phyloP scores from a whole-genome alignment of 2,113 vertebrate genomes.

The Casuarius casuarius region DNA sequence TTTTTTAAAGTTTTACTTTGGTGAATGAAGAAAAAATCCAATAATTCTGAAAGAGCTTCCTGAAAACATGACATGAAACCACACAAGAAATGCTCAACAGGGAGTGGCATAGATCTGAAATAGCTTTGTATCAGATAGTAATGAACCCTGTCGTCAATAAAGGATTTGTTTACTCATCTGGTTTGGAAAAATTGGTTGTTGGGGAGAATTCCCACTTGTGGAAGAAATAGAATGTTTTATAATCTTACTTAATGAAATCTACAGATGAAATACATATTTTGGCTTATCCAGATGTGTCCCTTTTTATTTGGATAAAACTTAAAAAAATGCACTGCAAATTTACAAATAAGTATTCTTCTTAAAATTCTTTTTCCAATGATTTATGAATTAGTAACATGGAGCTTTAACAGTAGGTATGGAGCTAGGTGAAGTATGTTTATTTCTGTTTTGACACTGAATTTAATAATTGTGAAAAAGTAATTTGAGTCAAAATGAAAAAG shows the following conservation, averaged over 20 bases:
- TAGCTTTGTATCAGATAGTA: neutral
- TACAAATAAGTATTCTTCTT: neutral
- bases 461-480: conserved; percentile 46
- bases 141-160: neutral
- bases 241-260: neutral
- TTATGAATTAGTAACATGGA: conserved; percentile 56
- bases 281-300: neutral
- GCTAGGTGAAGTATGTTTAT: conserved; percentile 3
- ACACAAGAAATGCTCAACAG: neutral
- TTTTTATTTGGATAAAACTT: neutral
- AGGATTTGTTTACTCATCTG: neutral
- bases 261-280: neutral
- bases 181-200: neutral
- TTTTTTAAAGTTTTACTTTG: neutral
- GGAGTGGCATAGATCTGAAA: neutral
- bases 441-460: conserved; percentile 18
- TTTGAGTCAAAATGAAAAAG: conserved; percentile 23
- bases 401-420: neutral
- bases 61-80: neutral
- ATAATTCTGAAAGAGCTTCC: neutral
- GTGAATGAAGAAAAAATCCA: neutral
- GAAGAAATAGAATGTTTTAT: neutral
- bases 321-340: neutral
- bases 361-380: neutral
- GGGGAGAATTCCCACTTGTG: neutral